Base-by-base conservation (phyloP, 2,888 invertebrate genomes). In the Lagria hirta region DNA sequence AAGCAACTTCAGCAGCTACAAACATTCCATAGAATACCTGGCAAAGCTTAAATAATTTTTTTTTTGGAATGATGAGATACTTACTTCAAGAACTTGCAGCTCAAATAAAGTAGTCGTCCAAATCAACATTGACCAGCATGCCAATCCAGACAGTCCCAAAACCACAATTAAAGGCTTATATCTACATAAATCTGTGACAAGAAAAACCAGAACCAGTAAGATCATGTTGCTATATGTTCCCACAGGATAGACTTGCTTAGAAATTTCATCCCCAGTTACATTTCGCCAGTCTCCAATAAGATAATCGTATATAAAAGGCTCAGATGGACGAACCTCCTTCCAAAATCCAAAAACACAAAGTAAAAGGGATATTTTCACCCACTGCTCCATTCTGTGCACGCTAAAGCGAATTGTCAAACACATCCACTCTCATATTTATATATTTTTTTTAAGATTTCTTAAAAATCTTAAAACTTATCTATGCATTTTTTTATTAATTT, bases 1-100 rank as follows among this genome's bases (percentile, higher is more conserved):
- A 95, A 1, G 93, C 93, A 2, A 95, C 85, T 70, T 94, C 93
- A 1, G 89, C 83, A 0, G 94, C 89, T 69, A 86, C 81, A 61
- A 88, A 90, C 6, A 86, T 73, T 4, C 94, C 93, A 65, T 84
- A 92, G 55, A 84, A 77, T 34, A 87, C 76, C 73, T 92, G 4
- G 11, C n/a, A 22, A 8, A 7, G 4, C n/a, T 18, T 5, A 18
- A 18, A 18, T n/a, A 8, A 17, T n/a, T 10, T 3, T 29, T 27
- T 27, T 27, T n/a, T n/a, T n/a, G n/a, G n/a, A n/a, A n/a, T n/a
- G n/a, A n/a, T n/a, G n/a, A n/a, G n/a, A n/a, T 18, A 37, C 56
- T 53, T 55, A 65, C 66, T 55, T 66, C 63, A 13, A 64, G 21
- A 8, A 77, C 77, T 73, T 89, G 84, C 63, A 93, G 75, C 64